Evolutionary conservation across 2,797 vertebrate genomes (phyloP), one percentile per base, ranked within the genome.

Genomic region (Triplophysa yarkandensis): DNA sequence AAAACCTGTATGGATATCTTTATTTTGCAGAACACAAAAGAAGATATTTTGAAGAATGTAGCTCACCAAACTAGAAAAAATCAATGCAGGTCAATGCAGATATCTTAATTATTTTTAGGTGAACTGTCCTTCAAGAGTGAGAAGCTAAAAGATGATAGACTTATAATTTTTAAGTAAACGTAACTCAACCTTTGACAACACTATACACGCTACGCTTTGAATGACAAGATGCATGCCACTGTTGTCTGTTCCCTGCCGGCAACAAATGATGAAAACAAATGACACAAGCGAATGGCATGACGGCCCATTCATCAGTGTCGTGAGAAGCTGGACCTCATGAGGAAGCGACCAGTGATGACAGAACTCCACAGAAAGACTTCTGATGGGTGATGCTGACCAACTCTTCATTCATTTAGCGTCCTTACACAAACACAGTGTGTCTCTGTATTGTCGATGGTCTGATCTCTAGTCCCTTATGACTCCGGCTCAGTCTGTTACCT

Each of bases 261-360:
- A 32, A 80, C 82, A 89, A 85, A 89, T 85, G 84, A 90, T 89
- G 90, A 84, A 89, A 89, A 89, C 82, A 88, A 88, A 91, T 90
- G 88, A 90, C 85, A 85, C 82, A 84, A 79, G 76, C 81, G 83
- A 88, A 87, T 82, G 73, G 77, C 63, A 67, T 88, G 89, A 85
- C 88, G 88, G 81, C 84, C 90, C 87, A 80, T 92, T 91, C 88
- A 87, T 92, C 90, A 91, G 83, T 69, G 81, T 76, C 80, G 54
- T 34, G 63, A 52, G 77, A 78, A 86, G 89, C 86, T 83, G 78
- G 84, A 77, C 76, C 64, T 75, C 64, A 9, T 46, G 28, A 64
- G 64, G 30, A 48, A 39, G 27, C 32, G 6, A 36, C 5, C 17
- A 0, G 28, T 71, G 46, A 76, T 62, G 63, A 65, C 71, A 74